phyloP scores from a whole-genome alignment of 2,888 invertebrate species.

The Teleiodes luculella region DNA sequence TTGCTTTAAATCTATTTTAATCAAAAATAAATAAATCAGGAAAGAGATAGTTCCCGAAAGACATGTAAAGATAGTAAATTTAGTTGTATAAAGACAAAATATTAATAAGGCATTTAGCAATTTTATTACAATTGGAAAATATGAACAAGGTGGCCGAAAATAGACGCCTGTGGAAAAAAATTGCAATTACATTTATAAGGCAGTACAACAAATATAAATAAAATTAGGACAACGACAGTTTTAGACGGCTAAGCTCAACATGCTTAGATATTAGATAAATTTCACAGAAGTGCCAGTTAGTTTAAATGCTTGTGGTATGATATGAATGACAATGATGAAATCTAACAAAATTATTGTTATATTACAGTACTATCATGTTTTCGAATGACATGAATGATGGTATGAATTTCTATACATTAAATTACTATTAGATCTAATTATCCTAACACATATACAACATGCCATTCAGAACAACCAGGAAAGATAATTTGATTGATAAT shows the following conservation, averaged over 20 bases:
- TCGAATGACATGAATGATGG: conserved; percentile 23
- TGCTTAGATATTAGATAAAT: conserved; percentile 42
- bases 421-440: conserved; percentile 6
- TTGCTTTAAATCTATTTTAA: too few relatives aligned
- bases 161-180: too few relatives aligned
- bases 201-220: not conserved
- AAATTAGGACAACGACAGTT: not conserved
- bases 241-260: conserved; percentile 29
- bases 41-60: too few relatives aligned
- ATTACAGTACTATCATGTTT: conserved; percentile 21
- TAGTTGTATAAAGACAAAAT: too few relatives aligned
- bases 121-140: too few relatives aligned
- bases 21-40: too few relatives aligned
- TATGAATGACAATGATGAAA: conserved; percentile 30
- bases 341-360: conserved; percentile 27
- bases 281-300: conserved; percentile 50
- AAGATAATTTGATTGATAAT: conserved; percentile 25
- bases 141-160: too few relatives aligned
- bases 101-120: too few relatives aligned
- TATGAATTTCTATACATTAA: conserved; percentile 11
- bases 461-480: conserved; percentile 44
- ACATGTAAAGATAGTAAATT: too few relatives aligned
- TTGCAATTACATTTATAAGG: too few relatives aligned
- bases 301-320: conserved; percentile 41
- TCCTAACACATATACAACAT: conserved; percentile 70